Base-by-base conservation (phyloP, 2,113 vertebrate species). In the Eptesicus fuscus region DNA sequence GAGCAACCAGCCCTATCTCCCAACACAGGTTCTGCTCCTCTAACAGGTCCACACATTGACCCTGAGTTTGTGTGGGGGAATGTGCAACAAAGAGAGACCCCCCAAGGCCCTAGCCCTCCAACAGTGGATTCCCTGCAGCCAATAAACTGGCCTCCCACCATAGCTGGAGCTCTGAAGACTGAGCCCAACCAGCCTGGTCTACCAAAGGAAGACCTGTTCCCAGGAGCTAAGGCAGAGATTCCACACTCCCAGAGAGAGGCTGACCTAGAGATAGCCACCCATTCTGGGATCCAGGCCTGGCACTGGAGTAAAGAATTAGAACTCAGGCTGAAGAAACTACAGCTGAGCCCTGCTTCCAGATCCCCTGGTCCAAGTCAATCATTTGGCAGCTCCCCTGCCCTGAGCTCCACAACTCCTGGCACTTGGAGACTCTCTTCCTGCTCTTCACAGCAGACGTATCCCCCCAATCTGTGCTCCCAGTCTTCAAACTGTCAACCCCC, bases 291-390 rank as follows among this genome's bases (percentile, higher is more conserved):
- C 63, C 95, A 90, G 7, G 30, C 61, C 25, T 97, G 97, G 96
- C 95, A 79, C 20, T 96, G 97, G 97, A 96, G 88, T 80, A 95
- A 11, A 90, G 90, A 96, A 28, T 2, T 97, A 40, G 59, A 90
- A 89, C 78, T 83, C n/a, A 96, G 3, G 74, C 77, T 97, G 28
- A 88, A 92, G 49, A 92, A 93, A 79, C 56, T 93, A 42, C 84
- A 88, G 30, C 87, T 44, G 17, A 94, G n/a, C 5, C 40, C 93
- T 83, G 37, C 56, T 79, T 88, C 89, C 71, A 87, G 71, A 82
- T 63, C 61, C 35, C 47, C 25, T 40, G 37, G 30, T 37, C n/a
- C 14, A 90, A 73, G 51, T n/a, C 61, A 56, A 3, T 65, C 44
- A 69, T n/a, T 49, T 87, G 47, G 47, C 63, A 93, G 53, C 9